These are phyloP conservation scores for Capitulum mitella DNA, from an alignment of 2,888 invertebrate genomes.

Conservation along the genomic window DNA sequence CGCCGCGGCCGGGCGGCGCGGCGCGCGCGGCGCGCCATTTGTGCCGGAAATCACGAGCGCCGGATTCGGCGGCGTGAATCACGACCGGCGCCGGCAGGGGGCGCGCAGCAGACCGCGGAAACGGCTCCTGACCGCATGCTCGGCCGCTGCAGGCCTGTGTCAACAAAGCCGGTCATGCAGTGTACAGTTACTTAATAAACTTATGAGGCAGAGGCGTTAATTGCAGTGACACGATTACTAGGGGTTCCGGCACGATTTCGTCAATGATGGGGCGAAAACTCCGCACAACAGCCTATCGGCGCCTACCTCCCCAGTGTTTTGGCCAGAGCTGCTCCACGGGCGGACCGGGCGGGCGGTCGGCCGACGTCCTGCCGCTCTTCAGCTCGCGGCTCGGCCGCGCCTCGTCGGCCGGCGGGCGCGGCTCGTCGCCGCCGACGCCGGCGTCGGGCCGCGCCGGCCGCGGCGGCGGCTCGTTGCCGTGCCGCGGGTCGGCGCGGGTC, in stretches of 20 bases:
- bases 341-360: background rate
- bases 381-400: background rate
- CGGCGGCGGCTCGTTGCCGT: background rate
- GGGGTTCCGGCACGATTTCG: no score
- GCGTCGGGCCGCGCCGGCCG: background rate
- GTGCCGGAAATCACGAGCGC: background rate
- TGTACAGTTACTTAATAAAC: no score
- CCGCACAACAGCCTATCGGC: no score
- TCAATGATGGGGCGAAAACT: no score
- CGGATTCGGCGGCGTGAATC: background rate
- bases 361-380: no score
- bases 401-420: background rate
- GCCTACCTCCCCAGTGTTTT: slow-evolving; percentile 37
- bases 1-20: background rate
- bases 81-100: background rate
- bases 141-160: no score
- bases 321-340: slow-evolving; percentile 35
- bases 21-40: background rate
- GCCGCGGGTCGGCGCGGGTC: background rate
- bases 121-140: no score
- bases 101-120: background rate
- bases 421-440: background rate
- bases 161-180: no score
- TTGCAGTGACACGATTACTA: no score
- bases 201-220: no score